Evolutionary conservation across 2,888 invertebrate species (phyloP), one percentile per base, ranked within the genome.

Genomic region (Dicycla oo): DNA sequence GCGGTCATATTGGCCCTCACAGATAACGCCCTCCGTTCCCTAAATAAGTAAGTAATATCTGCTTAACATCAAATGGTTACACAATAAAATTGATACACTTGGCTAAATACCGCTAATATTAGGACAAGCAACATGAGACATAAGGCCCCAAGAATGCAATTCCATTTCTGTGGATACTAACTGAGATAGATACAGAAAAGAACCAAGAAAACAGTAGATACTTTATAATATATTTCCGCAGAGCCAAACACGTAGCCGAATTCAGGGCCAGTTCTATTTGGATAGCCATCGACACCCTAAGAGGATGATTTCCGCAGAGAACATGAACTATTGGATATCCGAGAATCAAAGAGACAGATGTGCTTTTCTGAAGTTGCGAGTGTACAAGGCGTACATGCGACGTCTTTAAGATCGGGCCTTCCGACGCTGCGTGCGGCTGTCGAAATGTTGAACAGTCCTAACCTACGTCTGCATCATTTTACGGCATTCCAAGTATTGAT

Each of bases 61-160:
- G 78, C 66, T 30, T 47, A 74, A 49, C 51, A 58, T 57, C 65
- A 63, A 71, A 62, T 34, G 30, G 20, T 57, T 71, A 66, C n/a
- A 78, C 47, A 62, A 54, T 78, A 38, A 60, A 76, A 69, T 57
- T 6, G 43, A 60, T 77, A 77, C 30, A 60, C 23, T 1, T 63
- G 70, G 23, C 34, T 77, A 60, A 63, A 72, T 63, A 71, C 10
- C 20, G 51, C 54, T 72, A 75, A 47, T 23, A 72, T 69, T 73
- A 83, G 76, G 73, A 77, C 72, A 68, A 83, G 86, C 84, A 85
- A 86, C 81, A 73, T 83, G 84, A 84, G 86, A 83, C 86, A 64
- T 86, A 83, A 86, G 84, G 86, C 84, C 84, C 84, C 81, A 84
- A 86, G 86, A 84, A 84, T 81, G 84, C 86, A 78, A 81, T 81